Evolutionary conservation across 2,888 invertebrate genomes (phyloP).

Genomic region (Dynastes tityus): DNA sequence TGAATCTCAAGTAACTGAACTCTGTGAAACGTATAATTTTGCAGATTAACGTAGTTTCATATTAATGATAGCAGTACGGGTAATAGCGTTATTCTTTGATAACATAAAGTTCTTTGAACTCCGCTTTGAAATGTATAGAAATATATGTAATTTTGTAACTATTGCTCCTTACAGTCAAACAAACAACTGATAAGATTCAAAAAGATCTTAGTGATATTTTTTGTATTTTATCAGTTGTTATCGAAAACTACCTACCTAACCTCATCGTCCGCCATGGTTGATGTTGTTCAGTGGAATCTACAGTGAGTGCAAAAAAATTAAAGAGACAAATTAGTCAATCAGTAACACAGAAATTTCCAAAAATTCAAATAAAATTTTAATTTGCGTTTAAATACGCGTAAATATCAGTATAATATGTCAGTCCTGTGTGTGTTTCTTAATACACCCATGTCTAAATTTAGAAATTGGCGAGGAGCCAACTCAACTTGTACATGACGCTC

Average conservation of each 20-base stretch:
- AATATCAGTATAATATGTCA: conserved; percentile 16
- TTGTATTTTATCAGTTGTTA: background rate
- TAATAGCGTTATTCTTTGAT: no score
- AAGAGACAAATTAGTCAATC: conserved; percentile 32
- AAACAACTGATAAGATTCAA: background rate
- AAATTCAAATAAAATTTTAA: conserved; percentile 48
- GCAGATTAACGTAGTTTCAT: no score
- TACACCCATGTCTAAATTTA: conserved; percentile 54
- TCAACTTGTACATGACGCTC: conserved; percentile 47
- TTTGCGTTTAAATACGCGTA: conserved; percentile 8
- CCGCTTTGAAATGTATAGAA: no score
- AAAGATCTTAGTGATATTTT: background rate
- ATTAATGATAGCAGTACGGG: no score
- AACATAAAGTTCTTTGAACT: no score
- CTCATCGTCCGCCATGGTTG: conserved; percentile 94
- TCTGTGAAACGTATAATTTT: no score
- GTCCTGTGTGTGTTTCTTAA: conserved; percentile 22
- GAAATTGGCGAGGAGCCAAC: conserved; percentile 54
- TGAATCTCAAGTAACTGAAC: no score
- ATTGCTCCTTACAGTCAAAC: background rate
- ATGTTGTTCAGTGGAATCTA: conserved; percentile 73
- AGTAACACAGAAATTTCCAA: background rate
- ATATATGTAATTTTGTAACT: no score
- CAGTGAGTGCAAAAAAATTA: conserved; percentile 71
- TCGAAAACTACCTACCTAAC: conserved; percentile 83